phyloP scores from a whole-genome alignment of 2,113 vertebrate genomes.

The Varanus komodoensis region DNA sequence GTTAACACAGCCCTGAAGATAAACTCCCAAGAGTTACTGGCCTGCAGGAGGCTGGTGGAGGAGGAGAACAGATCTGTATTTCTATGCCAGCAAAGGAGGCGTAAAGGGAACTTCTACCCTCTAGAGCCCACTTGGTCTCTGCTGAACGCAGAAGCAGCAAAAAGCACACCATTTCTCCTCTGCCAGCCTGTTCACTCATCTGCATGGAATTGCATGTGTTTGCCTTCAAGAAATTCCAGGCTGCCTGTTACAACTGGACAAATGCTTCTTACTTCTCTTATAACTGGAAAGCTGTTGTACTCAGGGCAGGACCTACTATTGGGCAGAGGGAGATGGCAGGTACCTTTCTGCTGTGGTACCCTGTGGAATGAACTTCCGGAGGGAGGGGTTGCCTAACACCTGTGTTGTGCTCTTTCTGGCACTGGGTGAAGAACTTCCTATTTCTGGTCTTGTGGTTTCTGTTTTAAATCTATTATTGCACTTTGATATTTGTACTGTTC shows the following conservation, averaged over 20 bases:
- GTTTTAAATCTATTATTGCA: too few relatives aligned
- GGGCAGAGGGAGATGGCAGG: too few relatives aligned
- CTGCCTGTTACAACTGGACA: background rate
- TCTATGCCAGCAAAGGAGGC: background rate
- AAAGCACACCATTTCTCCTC: background rate
- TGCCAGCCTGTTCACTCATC: background rate
- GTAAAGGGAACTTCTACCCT: background rate
- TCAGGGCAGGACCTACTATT: too few relatives aligned
- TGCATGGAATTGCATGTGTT: background rate
- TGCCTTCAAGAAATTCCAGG: background rate
- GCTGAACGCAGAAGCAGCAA: background rate
- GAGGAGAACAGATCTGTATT: background rate
- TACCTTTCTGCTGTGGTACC: too few relatives aligned
- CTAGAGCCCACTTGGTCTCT: background rate
- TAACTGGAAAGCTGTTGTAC: background rate
- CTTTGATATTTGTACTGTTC: too few relatives aligned
- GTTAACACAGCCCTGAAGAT: background rate
- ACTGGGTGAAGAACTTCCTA: too few relatives aligned
- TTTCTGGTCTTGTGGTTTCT: too few relatives aligned
- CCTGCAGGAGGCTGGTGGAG: background rate
- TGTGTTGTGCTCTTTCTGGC: too few relatives aligned
- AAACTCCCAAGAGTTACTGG: background rate
- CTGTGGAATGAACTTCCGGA: too few relatives aligned
- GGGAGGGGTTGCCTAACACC: too few relatives aligned
- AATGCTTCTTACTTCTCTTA: too few relatives aligned